These are phyloP conservation scores for Strix uralensis DNA, from an alignment of 2,113 vertebrate species.

Conservation along the genomic window DNA sequence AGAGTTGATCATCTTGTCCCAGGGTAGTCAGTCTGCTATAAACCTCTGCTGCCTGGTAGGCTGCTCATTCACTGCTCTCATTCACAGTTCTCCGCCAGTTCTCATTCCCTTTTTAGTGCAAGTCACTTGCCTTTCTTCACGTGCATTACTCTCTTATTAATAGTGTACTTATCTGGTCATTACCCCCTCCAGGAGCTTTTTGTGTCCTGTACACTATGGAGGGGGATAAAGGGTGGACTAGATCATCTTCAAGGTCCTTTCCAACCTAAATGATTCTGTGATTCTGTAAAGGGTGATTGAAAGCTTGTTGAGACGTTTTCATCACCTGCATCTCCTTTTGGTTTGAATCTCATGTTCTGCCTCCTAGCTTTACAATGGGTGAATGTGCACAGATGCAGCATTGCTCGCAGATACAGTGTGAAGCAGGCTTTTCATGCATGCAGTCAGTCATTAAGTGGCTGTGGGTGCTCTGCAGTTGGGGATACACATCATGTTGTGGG, in stretches of 20 bases:
- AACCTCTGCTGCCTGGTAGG: not conserved
- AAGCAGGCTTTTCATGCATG: not conserved
- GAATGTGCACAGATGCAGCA: not conserved
- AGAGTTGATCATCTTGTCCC: not conserved
- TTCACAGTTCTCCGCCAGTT: not conserved
- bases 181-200: not conserved
- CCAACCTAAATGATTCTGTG: no score
- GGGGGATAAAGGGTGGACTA: not conserved
- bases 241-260: no score
- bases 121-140: not conserved
- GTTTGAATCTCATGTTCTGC: not conserved
- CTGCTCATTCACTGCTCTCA: not conserved
- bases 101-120: not conserved
- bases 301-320: not conserved
- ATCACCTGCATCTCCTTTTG: not conserved
- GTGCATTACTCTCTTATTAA: not conserved
- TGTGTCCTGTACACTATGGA: not conserved
- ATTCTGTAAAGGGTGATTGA: not conserved
- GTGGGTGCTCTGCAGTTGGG: not conserved
- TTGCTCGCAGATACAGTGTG: not conserved
- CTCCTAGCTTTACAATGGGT: not conserved
- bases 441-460: not conserved
- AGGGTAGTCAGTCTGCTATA: not conserved
- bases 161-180: not conserved
- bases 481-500: not conserved